Evolutionary conservation across 2,797 vertebrate genomes (phyloP), one percentile per base, ranked within the genome.

Genomic region (Sternarchorhynchus goeldii): DNA sequence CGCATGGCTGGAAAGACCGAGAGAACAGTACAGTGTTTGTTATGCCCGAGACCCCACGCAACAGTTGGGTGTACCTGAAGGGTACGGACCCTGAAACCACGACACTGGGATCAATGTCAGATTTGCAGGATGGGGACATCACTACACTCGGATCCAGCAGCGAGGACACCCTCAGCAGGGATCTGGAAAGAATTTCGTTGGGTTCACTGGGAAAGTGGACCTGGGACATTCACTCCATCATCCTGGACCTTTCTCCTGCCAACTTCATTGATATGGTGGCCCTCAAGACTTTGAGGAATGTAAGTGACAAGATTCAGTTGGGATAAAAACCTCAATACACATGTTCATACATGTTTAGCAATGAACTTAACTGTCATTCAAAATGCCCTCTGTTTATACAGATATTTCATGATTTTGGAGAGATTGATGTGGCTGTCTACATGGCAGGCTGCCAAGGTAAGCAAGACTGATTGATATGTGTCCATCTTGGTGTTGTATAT

Each of bases 331-430:
- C 3, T 65, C 6, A 63, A 14, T 29, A 55, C 45, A 25, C 5
- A 31, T 17, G 31, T 10, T 3, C 56, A 21, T 60, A 25, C 29
- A 14, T 31, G 58, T 25, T 53, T 41, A 20, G 16, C 53, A 70
- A 14, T 72, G 12, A 25, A 63, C 31, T 0, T 18, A 6, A 65
- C 31, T 6, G 39, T 18, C 7, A 14, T 64, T 68, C 20, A 56
- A 36, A 21, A 8, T 76, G 3, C n/a, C 6, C 75, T 88, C 80
- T 81, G 18, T 76, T 21, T 34, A 76, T 25, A 60, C 91, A 99
- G 98, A 95, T 99, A 91, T 96, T 97, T 88, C 92, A 81, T 4
- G 95, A 98, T 89, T 99, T 97, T 91, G 91, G 55, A 73, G 96
- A 97, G 86, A 94, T 99, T 70, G 95, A 98, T 87, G 93, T 98